Evolutionary conservation across 2,888 invertebrate species (phyloP).

Genomic region (Drosophila suboccidentalis): DNA sequence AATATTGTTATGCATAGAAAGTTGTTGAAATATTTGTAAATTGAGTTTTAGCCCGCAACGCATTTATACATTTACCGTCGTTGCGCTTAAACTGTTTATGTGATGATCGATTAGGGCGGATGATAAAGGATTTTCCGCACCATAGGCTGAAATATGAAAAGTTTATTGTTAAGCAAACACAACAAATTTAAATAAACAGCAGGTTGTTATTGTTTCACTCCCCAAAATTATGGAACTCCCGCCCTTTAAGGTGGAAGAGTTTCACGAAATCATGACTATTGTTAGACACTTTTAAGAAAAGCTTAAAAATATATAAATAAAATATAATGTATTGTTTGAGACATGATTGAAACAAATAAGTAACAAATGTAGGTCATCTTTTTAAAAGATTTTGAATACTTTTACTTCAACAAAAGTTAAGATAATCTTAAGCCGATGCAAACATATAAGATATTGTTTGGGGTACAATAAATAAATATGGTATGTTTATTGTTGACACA

Average conservation of each 20-base stretch:
- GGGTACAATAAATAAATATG: no score
- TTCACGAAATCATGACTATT: no score
- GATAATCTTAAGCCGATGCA: no score
- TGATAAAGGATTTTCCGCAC: slow-evolving; percentile 13
- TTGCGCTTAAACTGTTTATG: slow-evolving; percentile 25
- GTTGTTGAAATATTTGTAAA: slow-evolving; percentile 40
- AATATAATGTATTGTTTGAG: no score
- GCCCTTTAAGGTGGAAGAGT: no score
- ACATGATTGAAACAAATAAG: not conserved
- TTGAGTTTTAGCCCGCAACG: slow-evolving; percentile 45
- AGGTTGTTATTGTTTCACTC: not conserved
- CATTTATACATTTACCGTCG: slow-evolving; percentile 14
- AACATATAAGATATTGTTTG: no score
- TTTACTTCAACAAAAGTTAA: no score
- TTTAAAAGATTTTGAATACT: no score
- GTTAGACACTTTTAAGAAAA: no score
- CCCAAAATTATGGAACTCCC: no score
- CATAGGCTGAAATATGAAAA: not conserved
- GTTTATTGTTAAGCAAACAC: slow-evolving; percentile 3
- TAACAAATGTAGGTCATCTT: not conserved
- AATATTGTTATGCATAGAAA: slow-evolving; percentile 5
- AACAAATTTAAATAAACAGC: not conserved
- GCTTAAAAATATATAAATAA: no score
- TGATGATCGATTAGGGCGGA: slow-evolving; percentile 22
- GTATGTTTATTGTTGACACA: no score